Percentiles rank a stretch among this genome's conserved stretches.
phyloP scores from a whole-genome alignment of 2,113 vertebrate genomes.

The Caranx ignobilis region DNA sequence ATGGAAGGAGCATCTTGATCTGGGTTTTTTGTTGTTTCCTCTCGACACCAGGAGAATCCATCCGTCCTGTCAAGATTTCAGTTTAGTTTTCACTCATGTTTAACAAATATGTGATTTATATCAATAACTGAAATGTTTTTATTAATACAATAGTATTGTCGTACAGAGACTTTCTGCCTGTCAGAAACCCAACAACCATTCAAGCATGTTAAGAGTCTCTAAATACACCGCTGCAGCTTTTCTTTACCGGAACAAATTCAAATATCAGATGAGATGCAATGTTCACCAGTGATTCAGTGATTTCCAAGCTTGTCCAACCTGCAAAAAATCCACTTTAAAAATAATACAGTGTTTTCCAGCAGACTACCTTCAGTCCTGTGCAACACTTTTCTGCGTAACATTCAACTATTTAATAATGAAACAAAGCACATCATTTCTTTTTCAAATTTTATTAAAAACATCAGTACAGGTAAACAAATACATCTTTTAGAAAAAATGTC shows the following conservation, averaged over 20 bases:
- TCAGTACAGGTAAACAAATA: slow-evolving; percentile 23
- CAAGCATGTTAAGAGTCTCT: not conserved
- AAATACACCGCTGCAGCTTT: not conserved
- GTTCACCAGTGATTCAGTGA: no score
- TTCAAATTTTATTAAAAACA: slow-evolving; percentile 61
- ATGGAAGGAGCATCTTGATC: no score
- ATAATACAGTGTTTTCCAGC: no score
- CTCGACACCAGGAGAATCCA: no score
- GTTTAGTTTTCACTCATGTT: no score
- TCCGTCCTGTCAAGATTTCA: no score
- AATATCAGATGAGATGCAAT: not conserved
- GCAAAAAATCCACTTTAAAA: not conserved
- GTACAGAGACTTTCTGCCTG: no score
- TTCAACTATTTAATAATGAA: not conserved
- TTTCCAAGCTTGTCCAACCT: not conserved
- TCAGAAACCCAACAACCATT: not conserved
- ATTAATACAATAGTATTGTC: no score
- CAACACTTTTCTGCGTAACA: not conserved
- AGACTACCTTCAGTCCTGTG: not conserved
- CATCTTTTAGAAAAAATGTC: slow-evolving; percentile 2
- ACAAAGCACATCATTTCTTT: not conserved
- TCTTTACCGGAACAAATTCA: not conserved
- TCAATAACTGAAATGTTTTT: no score
- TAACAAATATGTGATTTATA: no score
- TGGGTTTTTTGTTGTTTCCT: no score